These are phyloP conservation scores for Spongilla lacustris DNA, from an alignment of 37 sponge, comb jelly and placozoan genomes.

Conservation along the genomic window DNA sequence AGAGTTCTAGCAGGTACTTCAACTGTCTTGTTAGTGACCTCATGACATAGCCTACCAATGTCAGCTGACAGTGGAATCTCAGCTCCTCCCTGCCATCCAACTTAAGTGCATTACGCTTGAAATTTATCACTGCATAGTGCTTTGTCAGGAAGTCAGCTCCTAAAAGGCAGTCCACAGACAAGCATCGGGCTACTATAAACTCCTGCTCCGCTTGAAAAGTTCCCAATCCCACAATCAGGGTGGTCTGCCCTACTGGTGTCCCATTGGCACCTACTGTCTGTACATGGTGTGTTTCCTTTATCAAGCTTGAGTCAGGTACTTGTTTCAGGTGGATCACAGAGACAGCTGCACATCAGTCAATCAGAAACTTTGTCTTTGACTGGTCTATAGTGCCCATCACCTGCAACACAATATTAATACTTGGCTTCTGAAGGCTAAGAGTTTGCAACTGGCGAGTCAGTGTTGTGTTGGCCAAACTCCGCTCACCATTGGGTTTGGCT, in stretches of 20 bases:
- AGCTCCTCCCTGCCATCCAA: neutral
- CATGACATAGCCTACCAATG: neutral
- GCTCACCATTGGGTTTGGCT: constrained; percentile 13
- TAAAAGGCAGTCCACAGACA: constrained; percentile 11
- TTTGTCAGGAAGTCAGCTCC: constrained; percentile 16
- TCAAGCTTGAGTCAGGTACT: constrained; percentile 1
- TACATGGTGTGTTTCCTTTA: neutral
- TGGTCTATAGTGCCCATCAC: neutral
- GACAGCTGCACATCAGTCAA: constrained; percentile 24
- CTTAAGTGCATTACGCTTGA: neutral
- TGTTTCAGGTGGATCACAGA: constrained; percentile 17
- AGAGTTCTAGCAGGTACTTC: constrained; percentile 6
- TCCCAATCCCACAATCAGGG: neutral
- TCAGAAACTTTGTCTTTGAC: neutral
- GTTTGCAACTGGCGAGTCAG: neutral
- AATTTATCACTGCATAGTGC: neutral
- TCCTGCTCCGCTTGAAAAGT: neutral
- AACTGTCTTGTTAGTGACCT: neutral
- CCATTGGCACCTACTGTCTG: constrained; percentile 13
- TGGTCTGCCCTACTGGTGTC: neutral
- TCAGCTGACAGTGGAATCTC: neutral
- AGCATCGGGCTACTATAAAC: neutral
- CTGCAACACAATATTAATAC: neutral
- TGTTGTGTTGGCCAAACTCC: constrained; percentile 17
- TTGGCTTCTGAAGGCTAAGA: neutral